phyloP scores from a whole-genome alignment of 1,140 invertebrate species.

The Pseudoatta argentina region DNA sequence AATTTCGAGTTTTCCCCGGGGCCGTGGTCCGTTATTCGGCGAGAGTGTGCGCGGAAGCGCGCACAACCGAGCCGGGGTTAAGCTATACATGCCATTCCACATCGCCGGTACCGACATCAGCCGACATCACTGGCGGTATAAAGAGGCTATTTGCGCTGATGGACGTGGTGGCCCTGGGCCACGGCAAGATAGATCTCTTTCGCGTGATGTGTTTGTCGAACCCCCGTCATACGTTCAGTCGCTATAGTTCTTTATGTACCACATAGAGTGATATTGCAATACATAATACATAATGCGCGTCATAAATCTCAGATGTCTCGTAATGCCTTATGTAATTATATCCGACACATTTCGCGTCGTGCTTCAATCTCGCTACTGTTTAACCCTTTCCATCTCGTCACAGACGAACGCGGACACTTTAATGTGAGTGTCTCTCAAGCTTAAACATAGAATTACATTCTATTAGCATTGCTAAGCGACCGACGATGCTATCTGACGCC shows the following conservation, averaged over 20 bases:
- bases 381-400: conserved; percentile 3
- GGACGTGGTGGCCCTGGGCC: conserved; percentile 71
- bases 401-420: conserved; percentile 14
- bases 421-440: conserved; percentile 16
- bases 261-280: conserved; percentile 27
- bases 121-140: conserved; percentile 51
- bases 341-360: conserved; percentile 37
- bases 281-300: conserved; percentile 47
- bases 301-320: conserved; percentile 45
- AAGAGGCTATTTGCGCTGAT: conserved; percentile 73
- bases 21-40: conserved; percentile 40
- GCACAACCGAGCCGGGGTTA: conserved; percentile 29
- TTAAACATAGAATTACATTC: conserved; percentile 28
- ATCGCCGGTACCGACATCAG: conserved; percentile 26
- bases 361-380: conserved; percentile 45
- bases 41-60: conserved; percentile 14
- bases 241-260: conserved; percentile 34
- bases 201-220: conserved; percentile 70
- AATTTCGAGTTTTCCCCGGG: conserved; percentile 70
- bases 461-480: conserved; percentile 52
- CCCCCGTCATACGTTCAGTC: conserved; percentile 44
- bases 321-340: conserved; percentile 61
- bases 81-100: conserved; percentile 33
- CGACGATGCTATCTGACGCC: not conserved
- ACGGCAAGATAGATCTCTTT: conserved; percentile 73